These are phyloP conservation scores for Hyperoplus immaculatus DNA, from an alignment of 2,797 vertebrate species.

Conservation along the genomic window DNA sequence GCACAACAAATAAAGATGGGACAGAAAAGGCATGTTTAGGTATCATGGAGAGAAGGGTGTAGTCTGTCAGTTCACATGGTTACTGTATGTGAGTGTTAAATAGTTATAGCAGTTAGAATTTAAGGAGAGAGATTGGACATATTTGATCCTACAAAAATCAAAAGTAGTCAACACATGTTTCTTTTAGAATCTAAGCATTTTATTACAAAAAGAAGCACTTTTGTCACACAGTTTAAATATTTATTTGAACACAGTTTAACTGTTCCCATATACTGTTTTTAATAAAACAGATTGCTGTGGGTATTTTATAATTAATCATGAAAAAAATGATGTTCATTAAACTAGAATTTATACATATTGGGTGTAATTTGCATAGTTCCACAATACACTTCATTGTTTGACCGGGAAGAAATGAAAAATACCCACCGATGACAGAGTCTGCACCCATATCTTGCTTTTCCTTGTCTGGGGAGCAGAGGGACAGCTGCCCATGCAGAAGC, in stretches of 20 bases:
- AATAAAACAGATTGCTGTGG: not conserved
- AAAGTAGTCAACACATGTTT: no score
- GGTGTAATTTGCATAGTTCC: conserved; percentile 16
- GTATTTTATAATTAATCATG: not conserved
- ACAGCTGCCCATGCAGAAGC: conserved; percentile 88
- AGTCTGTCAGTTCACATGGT: conserved; percentile 68
- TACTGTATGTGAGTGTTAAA: conserved; percentile 49
- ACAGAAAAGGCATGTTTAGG: conserved; percentile 96
- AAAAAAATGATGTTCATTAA: not conserved
- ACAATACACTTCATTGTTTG: conserved; percentile 18
- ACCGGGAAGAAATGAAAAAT: conserved; percentile 13
- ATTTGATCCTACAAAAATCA: conserved; percentile 7
- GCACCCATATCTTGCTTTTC: conserved; percentile 77
- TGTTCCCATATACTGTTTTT: not conserved
- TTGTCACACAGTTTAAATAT: conserved; percentile 13
- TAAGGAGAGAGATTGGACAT: conserved; percentile 33
- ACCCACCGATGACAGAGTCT: conserved; percentile 89
- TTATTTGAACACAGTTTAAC: not conserved
- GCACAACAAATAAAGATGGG: conserved; percentile 95
- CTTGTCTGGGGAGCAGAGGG: conserved; percentile 80
- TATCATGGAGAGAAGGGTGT: conserved; percentile 72
- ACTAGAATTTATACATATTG: not conserved
- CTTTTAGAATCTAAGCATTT: conserved; percentile 9
- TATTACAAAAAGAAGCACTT: not conserved
- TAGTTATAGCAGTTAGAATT: conserved; percentile 36